Evolutionary conservation across 2,888 invertebrate species (phyloP), one percentile per base, ranked within the genome.

Genomic region (Parnassius glacialis): DNA sequence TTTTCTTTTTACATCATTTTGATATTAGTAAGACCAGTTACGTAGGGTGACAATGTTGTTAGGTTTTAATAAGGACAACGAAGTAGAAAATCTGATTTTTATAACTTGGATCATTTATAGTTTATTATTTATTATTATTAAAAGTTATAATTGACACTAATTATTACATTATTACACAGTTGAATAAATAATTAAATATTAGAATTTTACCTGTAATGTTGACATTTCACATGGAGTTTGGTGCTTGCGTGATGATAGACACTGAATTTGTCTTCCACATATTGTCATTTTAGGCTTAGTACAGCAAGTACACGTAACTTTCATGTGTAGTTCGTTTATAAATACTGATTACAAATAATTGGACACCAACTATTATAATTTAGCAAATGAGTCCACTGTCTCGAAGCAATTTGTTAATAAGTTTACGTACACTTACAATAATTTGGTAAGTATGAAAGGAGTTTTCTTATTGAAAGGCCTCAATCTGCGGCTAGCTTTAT

Each of bases 1-100:
- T 87, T 87, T 85, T 84, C 84, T 87, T 90, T 88, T 85, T 84
- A 79, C 79, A 68, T 81, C 72, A 79, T 77, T 74, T 75, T 72
- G 71, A 80, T 79, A 80, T 81, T 50, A 50, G 82, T 79, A 74
- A 73, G 74, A 75, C 74, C 75, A 68, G 79, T 75, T 81, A 84
- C 84, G 81, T 83, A 84, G 76, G 82, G 83, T 83, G 86, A 81
- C 81, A 78, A 71, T 68, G 75, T 74, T 12, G n/a, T 45, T 45
- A n/a, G 11, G 7, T 20, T 2, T 2, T 45, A 5, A 45, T 45
- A n/a, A 11, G n/a, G 20, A 20, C 20, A n/a, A n/a, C 5, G 1
- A 45, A 45, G 1, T 10, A 43, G 10, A 11, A 43, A 43, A 43
- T 43, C 11, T 43, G 10, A 43, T 11, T 3, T 43, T 34, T 34